phyloP scores from a whole-genome alignment of 2,113 vertebrate genomes.

The Podocnemis expansa region DNA sequence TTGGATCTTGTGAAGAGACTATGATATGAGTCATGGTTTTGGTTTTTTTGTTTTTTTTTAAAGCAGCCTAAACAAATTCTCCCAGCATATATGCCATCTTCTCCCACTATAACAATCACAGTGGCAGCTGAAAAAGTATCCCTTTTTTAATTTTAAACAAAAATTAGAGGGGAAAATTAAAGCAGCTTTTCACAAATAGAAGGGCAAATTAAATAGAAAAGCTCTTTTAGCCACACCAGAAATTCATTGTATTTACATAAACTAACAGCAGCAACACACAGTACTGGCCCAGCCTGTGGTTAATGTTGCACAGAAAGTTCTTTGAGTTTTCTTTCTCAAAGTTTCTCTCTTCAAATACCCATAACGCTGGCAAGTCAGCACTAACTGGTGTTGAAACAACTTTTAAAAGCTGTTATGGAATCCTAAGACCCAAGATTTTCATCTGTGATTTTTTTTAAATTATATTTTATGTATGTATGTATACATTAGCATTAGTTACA shows the following conservation, averaged over 20 bases:
- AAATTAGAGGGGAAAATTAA: background rate
- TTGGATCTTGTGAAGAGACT: background rate
- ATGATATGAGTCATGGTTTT: too few species aligned
- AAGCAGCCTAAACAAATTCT: background rate
- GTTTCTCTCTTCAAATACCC: background rate
- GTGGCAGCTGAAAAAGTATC: slow-evolving; percentile 9
- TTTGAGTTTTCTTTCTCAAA: background rate
- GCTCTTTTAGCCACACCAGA: background rate
- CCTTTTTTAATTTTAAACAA: background rate
- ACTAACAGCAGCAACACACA: background rate
- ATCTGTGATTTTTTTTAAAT: too few species aligned
- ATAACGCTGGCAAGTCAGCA: background rate
- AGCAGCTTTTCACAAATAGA: too few species aligned
- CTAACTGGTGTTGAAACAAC: background rate
- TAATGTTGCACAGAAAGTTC: background rate
- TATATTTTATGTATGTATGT: background rate
- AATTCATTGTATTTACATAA: background rate
- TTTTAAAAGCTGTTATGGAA: background rate
- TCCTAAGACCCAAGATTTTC: too few species aligned
- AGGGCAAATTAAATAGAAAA: background rate
- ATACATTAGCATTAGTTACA: background rate
- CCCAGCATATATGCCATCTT: background rate
- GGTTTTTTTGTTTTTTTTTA: too few species aligned
- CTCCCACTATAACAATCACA: background rate
- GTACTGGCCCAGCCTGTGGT: background rate